Evolutionary conservation across 2,113 vertebrate species (phyloP).

Genomic region (Zosterops japonicus): DNA sequence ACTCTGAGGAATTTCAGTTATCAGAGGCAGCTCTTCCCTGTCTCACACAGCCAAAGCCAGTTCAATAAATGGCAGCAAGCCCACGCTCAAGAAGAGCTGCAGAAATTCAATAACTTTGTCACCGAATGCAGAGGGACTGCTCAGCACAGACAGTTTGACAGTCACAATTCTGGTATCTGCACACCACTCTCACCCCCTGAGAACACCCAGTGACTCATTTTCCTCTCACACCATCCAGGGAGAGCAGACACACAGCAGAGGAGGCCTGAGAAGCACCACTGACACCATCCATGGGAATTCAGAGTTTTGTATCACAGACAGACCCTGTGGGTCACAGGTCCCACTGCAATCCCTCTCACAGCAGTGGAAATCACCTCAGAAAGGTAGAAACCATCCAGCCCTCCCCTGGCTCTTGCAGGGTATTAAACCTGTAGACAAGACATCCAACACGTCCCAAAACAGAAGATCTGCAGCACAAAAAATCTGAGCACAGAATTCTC

Average conservation of each 20-base stretch:
- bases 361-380: background rate
- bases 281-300: background rate
- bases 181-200: background rate
- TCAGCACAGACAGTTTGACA: background rate
- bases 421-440: background rate
- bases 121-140: background rate
- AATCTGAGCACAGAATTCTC: background rate
- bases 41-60: background rate
- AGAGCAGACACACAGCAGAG: background rate
- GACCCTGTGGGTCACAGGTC: background rate
- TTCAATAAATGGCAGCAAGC: background rate
- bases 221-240: background rate
- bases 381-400: background rate
- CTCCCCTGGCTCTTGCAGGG: background rate
- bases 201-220: background rate
- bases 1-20: background rate
- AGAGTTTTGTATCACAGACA: background rate
- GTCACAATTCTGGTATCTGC: background rate
- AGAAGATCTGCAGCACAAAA: background rate
- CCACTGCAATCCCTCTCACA: background rate
- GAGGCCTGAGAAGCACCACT: background rate
- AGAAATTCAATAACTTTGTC: background rate
- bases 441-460: background rate
- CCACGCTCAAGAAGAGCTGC: background rate
- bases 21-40: background rate